phyloP scores from a whole-genome alignment of 2,888 invertebrate species.

The Heliothis peltigera region DNA sequence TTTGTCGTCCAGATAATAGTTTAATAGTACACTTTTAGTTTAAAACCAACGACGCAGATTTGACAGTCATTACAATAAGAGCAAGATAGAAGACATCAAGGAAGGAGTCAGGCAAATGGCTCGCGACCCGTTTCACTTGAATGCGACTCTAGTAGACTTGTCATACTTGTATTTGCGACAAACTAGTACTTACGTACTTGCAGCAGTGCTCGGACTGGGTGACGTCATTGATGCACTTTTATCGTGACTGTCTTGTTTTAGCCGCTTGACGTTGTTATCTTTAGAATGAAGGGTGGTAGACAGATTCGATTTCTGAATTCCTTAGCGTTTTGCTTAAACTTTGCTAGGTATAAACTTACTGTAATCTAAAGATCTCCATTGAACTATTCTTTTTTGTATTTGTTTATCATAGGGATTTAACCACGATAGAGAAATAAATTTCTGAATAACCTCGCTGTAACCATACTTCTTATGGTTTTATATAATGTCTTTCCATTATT shows the following conservation, averaged over 20 bases:
- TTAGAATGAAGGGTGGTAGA: background rate
- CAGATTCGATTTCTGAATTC: too few relatives aligned
- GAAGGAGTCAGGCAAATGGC: conserved; percentile 56
- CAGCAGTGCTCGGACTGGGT: conserved; percentile 1
- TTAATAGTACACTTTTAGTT: conserved; percentile 13
- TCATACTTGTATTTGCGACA: conserved; percentile 24
- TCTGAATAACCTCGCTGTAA: conserved; percentile 1
- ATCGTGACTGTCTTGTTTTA: background rate
- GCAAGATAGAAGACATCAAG: conserved; percentile 23
- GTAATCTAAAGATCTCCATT: too few relatives aligned
- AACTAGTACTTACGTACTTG: conserved; percentile 22
- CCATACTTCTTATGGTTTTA: conserved; percentile 27
- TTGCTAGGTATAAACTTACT: background rate
- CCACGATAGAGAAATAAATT: background rate
- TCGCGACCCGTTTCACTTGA: conserved; percentile 56
- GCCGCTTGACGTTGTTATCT: background rate
- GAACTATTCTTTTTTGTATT: too few relatives aligned
- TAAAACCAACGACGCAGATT: conserved; percentile 8
- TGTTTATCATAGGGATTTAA: too few relatives aligned
- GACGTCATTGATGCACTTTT: background rate
- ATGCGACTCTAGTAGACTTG: conserved; percentile 57
- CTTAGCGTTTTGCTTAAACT: background rate
- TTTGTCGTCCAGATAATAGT: background rate
- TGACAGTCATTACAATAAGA: conserved; percentile 24
- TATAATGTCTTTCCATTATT: conserved; percentile 44